Base-by-base conservation (phyloP, 2,888 invertebrate genomes). In the Oxyteleia sp. region DNA sequence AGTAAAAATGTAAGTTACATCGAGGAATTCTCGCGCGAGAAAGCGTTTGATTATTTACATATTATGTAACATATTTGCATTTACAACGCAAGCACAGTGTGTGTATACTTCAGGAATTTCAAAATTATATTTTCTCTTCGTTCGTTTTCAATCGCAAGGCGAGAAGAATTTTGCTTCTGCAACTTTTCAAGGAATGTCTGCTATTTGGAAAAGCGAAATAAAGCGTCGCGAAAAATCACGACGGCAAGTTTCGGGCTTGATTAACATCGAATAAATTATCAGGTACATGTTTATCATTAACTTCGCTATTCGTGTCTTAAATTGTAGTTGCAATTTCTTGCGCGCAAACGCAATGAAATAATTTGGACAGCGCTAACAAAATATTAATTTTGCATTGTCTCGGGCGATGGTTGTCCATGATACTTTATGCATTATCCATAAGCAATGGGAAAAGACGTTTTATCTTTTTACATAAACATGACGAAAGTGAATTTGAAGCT, bases 401-500 rank as follows among this genome's bases (percentile, higher is more conserved):
- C 10, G 23, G 18, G 13, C 13, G 11, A n/a, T n/a, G n/a, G n/a
- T n/a, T n/a, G n/a, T n/a, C n/a, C 3, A 4, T n/a, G 11, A 10
- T 23, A 23, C 1, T 23, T 49, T 23, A 49, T 23, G 49, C 23
- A 23, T 11, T 23, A 23, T 49, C 11, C 13, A 49, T 47, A 29
- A 32, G 18, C n/a, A 49, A 32, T 32, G 32, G 16, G 1, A 16
- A 32, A 55, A 35, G 35, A 53, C 20, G 18, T 35, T 59, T 41
- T 41, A 41, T 59, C 23, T 15, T 47, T 47, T 63, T 63, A 23
- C 29, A 63, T 47, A 63, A 63, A 63, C 45, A 63, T 18, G 61
- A 47, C 61, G 35, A 64, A 64, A 49, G 64, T 64, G 64, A 45
- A 61, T 45, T 29, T 32, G 61, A 49, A 35, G 13, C 18, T 64